These are phyloP conservation scores for Smithornis capensis DNA, from an alignment of 2,113 vertebrate species.

Conservation along the genomic window DNA sequence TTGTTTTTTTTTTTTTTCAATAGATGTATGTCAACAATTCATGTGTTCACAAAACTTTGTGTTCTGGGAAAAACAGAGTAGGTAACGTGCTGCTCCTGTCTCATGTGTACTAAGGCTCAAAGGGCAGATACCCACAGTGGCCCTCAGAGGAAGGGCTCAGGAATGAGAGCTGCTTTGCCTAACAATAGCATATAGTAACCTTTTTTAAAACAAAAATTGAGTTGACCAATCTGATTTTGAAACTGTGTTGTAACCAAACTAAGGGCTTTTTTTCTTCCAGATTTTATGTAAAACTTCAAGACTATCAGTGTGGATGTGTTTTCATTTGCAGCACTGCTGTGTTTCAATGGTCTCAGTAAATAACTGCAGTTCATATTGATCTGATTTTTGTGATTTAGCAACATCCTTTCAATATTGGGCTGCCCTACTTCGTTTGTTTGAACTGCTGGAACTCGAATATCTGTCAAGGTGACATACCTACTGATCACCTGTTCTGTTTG, in stretches of 20 bases:
- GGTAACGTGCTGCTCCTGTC: not conserved
- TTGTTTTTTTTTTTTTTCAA: not conserved
- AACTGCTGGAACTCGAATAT: not conserved
- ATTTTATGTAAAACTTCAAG: not conserved
- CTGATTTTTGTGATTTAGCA: not conserved
- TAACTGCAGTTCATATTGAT: not conserved
- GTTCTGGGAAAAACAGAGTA: not conserved
- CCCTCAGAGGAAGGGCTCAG: not conserved
- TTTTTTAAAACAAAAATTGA: not conserved
- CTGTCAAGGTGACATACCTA: not conserved
- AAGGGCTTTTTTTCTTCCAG: not conserved
- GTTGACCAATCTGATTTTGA: not conserved
- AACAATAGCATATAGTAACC: not conserved
- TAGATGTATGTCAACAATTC: not conserved
- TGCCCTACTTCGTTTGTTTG: not conserved
- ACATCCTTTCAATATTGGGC: not conserved
- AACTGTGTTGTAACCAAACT: not conserved
- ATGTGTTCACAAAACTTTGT: not conserved
- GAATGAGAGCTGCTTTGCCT: not conserved
- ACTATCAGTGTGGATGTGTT: not conserved
- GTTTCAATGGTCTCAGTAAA: not conserved
- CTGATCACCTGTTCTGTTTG: not conserved
- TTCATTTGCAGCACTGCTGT: not conserved
- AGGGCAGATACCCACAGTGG: not conserved
- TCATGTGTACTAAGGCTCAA: not conserved